Evolutionary conservation across 2,113 vertebrate species (phyloP), one percentile per base, ranked within the genome.

Genomic region (Rhodinocichla rosea): DNA sequence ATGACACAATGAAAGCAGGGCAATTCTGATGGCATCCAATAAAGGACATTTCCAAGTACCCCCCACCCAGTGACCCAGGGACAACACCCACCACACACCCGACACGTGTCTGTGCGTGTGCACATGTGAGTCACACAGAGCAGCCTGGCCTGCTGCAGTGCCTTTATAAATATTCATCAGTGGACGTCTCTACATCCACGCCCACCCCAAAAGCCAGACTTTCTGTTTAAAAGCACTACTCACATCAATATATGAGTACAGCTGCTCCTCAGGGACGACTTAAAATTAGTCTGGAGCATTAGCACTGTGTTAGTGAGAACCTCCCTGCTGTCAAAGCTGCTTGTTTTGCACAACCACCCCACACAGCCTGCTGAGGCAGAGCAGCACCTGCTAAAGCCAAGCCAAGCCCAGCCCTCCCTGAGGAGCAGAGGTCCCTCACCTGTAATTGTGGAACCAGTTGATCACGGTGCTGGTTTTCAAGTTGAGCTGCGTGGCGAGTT

Each of bases 401-500:
- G 44, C 42, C 42, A 47, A 47, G 49, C 24, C 49, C 14, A 9
- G 11, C 9, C 63, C 40, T 3, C 53, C 75, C 56, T 23, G 2
- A 15, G 9, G n/a, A 77, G 81, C 1, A 22, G 45, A 59, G 55
- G 45, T 4, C 81, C 63, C 84, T 0, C 93, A 98, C 98, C 98
- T 98, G 96, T 98, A 98, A 56, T 98, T 98, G 95, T 98, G 98
- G 96, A 98, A 98, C 98, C 98, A 98, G 97, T 98, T 98, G 97
- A 98, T 98, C 90, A 98, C 97, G 27, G 97, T 99, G 98, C 99
- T 99, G 98, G 99, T 99, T 98, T 99, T 99, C 97, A 99, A 98
- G 98, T 99, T 99, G 95, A 99, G 99, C 98, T 99, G 99, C 56
- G 98, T 99, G 94, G 99, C 99, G 37, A 99, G 99, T 96, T 99